Conservation (phyloP, 2,797 vertebrate species). For the Lindbergichthys nudifrons region DNA sequence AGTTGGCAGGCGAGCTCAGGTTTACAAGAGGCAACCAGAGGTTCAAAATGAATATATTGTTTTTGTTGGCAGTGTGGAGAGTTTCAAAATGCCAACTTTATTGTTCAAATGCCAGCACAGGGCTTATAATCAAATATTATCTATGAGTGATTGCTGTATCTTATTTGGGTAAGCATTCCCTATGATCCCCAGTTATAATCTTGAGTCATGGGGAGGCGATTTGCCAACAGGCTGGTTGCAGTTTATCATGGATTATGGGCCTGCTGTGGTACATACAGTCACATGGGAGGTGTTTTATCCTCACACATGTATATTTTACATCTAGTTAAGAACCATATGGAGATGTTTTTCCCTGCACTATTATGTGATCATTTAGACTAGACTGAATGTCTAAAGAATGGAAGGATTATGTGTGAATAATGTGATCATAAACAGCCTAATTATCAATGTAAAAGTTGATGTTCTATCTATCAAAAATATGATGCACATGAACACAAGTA, state of each 20-base stretch:
- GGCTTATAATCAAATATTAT: neutral
- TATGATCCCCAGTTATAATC: slow-evolving; percentile 16
- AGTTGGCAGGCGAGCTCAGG: slow-evolving; percentile 37
- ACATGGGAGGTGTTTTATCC: slow-evolving; percentile 35
- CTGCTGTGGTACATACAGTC: slow-evolving; percentile 13
- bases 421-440: slow-evolving; percentile 19
- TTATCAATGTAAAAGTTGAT: neutral
- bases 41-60: slow-evolving; percentile 25
- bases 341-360: slow-evolving; percentile 39
- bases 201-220: slow-evolving; percentile 20
- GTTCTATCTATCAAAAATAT: neutral
- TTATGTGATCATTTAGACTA: slow-evolving; percentile 9
- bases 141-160: neutral
- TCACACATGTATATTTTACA: slow-evolving; percentile 37
- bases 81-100: slow-evolving; percentile 17
- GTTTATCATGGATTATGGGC: slow-evolving; percentile 43
- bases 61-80: slow-evolving; percentile 30
- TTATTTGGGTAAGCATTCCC: neutral
- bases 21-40: slow-evolving; percentile 20
- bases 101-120: neutral
- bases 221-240: slow-evolving; percentile 29
- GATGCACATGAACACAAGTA: slow-evolving; percentile 3
- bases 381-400: neutral
- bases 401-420: slow-evolving; percentile 5
- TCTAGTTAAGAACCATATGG: slow-evolving; percentile 46